Evolutionary conservation across 2,888 invertebrate species (phyloP), one percentile per base, ranked within the genome.

Genomic region (Synanthedon tipuliformis): DNA sequence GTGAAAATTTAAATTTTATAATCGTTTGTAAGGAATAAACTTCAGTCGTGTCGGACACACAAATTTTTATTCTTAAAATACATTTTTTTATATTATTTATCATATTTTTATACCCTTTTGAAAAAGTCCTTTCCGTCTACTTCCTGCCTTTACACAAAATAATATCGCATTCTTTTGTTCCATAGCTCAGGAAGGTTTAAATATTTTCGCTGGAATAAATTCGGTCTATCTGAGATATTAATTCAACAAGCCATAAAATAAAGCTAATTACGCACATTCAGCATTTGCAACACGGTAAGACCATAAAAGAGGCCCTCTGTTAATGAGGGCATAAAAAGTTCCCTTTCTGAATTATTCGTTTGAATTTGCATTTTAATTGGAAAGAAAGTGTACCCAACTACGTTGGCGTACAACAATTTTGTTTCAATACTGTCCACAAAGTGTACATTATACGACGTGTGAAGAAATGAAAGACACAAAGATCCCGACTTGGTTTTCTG

Each of bases 351-450:
- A 71, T 74, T 78, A 81, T 79, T 71, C 63, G 65, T 66, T 59
- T 56, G 60, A 74, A 81, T 81, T 80, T 73, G 68, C 79, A 80
- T 78, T 76, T 80, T 75, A 75, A 81, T 78, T 74, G 69, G 65
- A 71, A 75, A 74, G 71, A 73, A 73, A 75, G 69, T 68, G 61
- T 61, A 63, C 65, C 1, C 23, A 23, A 23, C 57, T 65, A 65
- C 62, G 64, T 63, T 61, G 61, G 57, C 69, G 58, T 55, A 65
- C 63, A 67, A 69, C 64, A 56, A 56, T 55, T 61, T 59, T 57
- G 53, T 54, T 54, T 41, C 53, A 49, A 52, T n/a, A 45, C 13
- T 45, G 45, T 5, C 45, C 45, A 45, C 13, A 45, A n/a, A 12
- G 16, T 5, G 16, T 49, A 16, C 10, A 34, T 49, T 49, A 49